Conservation (phyloP, 2,113 vertebrate species). For the Larimichthys polyactis region DNA sequence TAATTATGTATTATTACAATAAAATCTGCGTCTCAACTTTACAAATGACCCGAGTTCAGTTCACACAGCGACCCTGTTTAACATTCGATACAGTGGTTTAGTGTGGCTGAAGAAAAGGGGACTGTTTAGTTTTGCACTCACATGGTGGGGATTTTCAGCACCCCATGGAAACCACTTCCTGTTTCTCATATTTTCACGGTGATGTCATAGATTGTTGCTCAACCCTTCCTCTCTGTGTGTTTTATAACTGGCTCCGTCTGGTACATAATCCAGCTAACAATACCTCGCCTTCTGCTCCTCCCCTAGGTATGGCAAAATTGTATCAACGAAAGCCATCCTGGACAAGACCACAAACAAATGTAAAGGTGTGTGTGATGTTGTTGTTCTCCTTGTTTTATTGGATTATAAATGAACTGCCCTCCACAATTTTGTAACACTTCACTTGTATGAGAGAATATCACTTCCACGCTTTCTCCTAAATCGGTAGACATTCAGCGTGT, state of each 20-base stretch:
- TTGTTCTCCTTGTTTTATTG: constrained; percentile 15
- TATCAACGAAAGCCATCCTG: constrained; percentile 99
- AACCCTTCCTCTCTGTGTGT: constrained; percentile 68
- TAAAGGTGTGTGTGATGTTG: constrained; percentile 91
- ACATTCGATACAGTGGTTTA: constrained; percentile 21
- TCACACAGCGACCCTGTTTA: background rate
- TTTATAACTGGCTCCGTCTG: constrained; percentile 75
- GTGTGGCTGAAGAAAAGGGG: constrained; percentile 38
- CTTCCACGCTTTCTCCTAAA: background rate
- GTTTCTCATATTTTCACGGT: constrained; percentile 78
- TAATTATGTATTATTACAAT: background rate
- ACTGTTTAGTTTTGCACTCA: constrained; percentile 57
- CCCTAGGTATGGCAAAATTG: constrained; percentile 97
- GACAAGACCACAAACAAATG: constrained; percentile 99
- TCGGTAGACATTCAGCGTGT: constrained; percentile 14
- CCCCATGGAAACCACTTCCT: constrained; percentile 79
- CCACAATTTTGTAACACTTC: background rate
- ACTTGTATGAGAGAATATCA: constrained; percentile 2
- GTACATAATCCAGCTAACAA: constrained; percentile 66
- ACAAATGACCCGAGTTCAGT: background rate
- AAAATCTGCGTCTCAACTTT: background rate
- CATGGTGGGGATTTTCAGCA: constrained; percentile 69
- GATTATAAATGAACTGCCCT: background rate
- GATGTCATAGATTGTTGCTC: constrained; percentile 82
- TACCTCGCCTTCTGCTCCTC: constrained; percentile 69